Conservation (phyloP, 2,797 vertebrate species). For the Pelobates cultripes region DNA sequence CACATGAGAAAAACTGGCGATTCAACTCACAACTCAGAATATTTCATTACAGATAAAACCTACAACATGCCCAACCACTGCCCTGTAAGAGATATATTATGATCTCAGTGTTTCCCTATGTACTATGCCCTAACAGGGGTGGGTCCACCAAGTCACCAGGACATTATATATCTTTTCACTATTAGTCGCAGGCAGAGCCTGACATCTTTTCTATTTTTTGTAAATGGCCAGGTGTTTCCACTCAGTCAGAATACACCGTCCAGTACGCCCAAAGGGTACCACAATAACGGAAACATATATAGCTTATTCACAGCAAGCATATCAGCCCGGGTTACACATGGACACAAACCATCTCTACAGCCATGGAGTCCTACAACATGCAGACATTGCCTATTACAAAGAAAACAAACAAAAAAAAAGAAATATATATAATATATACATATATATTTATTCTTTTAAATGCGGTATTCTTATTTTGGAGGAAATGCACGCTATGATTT, state of each 20-base stretch:
- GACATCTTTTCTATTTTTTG: not conserved
- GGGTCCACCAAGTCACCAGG: no score
- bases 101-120: no score
- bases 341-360: not conserved
- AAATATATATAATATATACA: conserved; percentile 56
- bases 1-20: no score
- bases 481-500: conserved; percentile 40
- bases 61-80: no score
- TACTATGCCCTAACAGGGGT: no score
- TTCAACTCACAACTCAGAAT: no score
- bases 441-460: conserved; percentile 58
- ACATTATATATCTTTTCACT: not conserved
- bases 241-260: not conserved
- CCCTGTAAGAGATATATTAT: no score
- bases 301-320: conserved; percentile 7
- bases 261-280: not conserved
- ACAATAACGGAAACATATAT: not conserved
- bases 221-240: not conserved
- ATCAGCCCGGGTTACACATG: conserved; percentile 44
- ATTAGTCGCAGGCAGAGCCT: not conserved
- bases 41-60: no score
- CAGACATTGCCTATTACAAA: conserved; percentile 50
- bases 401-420: conserved; percentile 44
- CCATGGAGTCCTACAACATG: conserved; percentile 39
- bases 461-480: conserved; percentile 51